Conservation (phyloP, 2,113 vertebrate genomes). For the Protobothrops mucrosquamatus region DNA sequence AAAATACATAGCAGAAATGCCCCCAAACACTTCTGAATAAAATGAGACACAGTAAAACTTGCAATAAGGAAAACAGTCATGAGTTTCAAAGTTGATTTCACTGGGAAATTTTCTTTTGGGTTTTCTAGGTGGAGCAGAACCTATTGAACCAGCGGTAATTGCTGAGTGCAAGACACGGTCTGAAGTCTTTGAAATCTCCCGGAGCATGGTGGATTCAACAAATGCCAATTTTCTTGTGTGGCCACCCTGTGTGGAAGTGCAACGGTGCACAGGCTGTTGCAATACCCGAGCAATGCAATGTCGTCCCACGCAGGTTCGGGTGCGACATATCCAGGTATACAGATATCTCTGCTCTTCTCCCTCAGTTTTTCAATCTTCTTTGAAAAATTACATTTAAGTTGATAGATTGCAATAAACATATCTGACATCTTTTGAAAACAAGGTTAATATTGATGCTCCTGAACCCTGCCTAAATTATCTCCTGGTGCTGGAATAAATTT, state of each 20-base stretch:
- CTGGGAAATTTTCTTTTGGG: not conserved
- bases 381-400: not conserved
- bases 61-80: not conserved
- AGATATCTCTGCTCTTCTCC: not conserved
- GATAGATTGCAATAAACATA: not conserved
- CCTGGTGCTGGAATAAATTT: not conserved
- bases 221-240: constrained; percentile 91
- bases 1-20: not conserved
- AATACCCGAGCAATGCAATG: constrained; percentile 81
- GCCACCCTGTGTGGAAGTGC: constrained; percentile 93
- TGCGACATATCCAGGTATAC: constrained; percentile 80
- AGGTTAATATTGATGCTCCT: not conserved
- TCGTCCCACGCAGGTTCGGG: constrained; percentile 74
- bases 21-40: not conserved
- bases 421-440: not conserved
- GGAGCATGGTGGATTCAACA: constrained; percentile 85
- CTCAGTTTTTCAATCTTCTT: not conserved
- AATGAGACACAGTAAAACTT: not conserved
- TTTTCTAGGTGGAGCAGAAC: constrained; percentile 57
- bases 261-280: constrained; percentile 95
- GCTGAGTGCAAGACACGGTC: constrained; percentile 88
- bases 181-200: constrained; percentile 87
- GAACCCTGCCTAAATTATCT: not conserved
- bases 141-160: constrained; percentile 77
- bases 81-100: constrained; percentile 13